Evolutionary conservation across 2,888 invertebrate genomes (phyloP).

Genomic region (Helobdella robusta): DNA sequence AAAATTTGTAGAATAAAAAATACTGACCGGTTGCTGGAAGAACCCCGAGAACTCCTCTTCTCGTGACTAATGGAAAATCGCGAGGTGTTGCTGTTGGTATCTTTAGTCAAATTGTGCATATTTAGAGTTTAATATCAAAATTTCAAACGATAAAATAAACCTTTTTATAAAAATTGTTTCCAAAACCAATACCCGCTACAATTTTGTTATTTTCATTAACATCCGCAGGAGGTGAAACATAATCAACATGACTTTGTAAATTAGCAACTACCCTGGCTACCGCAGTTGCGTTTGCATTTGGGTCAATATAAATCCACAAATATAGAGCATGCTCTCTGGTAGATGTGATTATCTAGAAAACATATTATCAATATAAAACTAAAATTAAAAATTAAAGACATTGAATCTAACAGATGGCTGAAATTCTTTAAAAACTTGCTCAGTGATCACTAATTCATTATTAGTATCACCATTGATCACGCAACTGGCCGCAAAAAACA

Average conservation of each 20-base stretch:
- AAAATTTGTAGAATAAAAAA: too few species aligned
- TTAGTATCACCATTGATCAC: too few species aligned
- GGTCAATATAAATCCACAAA: conserved; percentile 45
- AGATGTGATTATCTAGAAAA: conserved; percentile 43
- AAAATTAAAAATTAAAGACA: too few species aligned
- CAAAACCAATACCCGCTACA: conserved; percentile 49
- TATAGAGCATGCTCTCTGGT: conserved; percentile 48
- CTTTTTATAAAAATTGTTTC: conserved; percentile 44
- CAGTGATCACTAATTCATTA: too few species aligned
- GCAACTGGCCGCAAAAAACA: too few species aligned
- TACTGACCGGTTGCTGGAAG: conserved; percentile 39
- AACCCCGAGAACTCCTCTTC: conserved; percentile 45
- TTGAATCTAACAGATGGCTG: too few species aligned
- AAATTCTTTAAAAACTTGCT: too few species aligned
- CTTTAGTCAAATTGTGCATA: too few species aligned
- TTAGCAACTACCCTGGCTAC: conserved; percentile 42
- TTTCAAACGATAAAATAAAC: conserved; percentile 30
- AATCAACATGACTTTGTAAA: conserved; percentile 44
- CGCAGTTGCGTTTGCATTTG: conserved; percentile 42
- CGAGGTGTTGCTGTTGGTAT: too few species aligned
- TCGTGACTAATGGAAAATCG: conserved; percentile 40
- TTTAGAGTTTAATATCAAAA: too few species aligned
- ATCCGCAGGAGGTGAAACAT: conserved; percentile 41
- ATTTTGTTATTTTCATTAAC: conserved; percentile 46
- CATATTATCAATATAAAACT: too few species aligned